These are phyloP conservation scores for Lepidocolaptes lacrymiger DNA, from an alignment of 2,797 vertebrate genomes.

Conservation along the genomic window DNA sequence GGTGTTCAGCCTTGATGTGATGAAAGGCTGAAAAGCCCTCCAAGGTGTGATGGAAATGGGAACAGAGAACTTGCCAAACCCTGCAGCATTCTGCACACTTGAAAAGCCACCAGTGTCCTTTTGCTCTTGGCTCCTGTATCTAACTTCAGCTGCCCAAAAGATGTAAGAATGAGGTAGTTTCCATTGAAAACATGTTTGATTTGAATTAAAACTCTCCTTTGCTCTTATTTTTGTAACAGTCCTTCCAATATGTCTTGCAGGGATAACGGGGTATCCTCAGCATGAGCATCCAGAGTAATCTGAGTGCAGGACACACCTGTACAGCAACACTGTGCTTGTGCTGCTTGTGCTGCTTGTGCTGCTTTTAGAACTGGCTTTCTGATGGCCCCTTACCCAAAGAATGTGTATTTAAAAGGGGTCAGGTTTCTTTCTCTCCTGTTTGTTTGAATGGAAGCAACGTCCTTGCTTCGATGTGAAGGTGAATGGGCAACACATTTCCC, in stretches of 20 bases:
- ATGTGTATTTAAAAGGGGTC: background rate
- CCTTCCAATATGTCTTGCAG: background rate
- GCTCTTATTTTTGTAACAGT: background rate
- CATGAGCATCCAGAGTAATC: background rate
- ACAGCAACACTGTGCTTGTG: background rate
- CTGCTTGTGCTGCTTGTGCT: background rate
- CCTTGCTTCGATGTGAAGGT: background rate
- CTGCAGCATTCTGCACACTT: background rate
- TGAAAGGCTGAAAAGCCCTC: background rate
- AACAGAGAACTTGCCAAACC: background rate
- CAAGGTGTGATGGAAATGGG: background rate
- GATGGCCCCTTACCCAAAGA: background rate
- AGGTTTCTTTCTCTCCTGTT: background rate
- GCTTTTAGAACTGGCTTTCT: background rate
- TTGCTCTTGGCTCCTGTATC: background rate
- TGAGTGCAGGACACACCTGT: accelerated
- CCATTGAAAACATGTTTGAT: background rate
- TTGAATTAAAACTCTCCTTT: background rate
- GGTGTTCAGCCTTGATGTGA: background rate
- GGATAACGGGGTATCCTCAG: background rate
- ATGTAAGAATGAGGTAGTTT: background rate
- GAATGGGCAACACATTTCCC: background rate
- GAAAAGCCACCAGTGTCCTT: background rate
- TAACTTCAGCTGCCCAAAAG: background rate
- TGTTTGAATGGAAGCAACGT: background rate